Evolutionary conservation across 2,797 vertebrate species (phyloP), one percentile per base, ranked within the genome.

Genomic region (Cetoscarus ocellatus): DNA sequence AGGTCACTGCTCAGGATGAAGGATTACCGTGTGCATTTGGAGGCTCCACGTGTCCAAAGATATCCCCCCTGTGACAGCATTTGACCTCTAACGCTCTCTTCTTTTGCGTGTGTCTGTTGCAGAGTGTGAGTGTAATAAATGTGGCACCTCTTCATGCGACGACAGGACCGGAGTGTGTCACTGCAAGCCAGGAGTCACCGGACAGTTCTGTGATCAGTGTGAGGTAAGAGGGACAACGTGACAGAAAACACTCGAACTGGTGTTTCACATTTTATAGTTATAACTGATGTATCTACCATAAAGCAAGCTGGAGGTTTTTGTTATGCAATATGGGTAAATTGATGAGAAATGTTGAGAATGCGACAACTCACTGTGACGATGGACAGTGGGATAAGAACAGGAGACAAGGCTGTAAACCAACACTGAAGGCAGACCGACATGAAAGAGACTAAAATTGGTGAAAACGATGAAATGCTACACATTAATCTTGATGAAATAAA

Each of bases 121-220:
- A 96, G 95, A 91, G 56, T 96, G 95, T 17, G 57, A 80, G 70
- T 96, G 95, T 75, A 86, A 91, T 69, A 85, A 90, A 83, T 96
- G 95, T 68, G 95, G 95, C 49, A 95, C 95, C 7, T 90, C 92
- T 3, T 94, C 93, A 8, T 96, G 95, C 66, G 94, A 95, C 67
- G 94, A 95, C 84, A 84, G 89, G 77, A 94, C 93, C 1, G 95
- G 95, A 54, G 92, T 94, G 71, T 96, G 95, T 83, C 95, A 94
- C 87, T 96, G 95, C 80, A 96, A 94, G 70, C 94, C 94, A 0
- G 95, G 95, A 1, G 94, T 96, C 52, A 93, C 90, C 0, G 95
- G 95, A 34, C 81, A 42, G 11, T 84, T 90, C 15, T 96, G 95
- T 75, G 95, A 96, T 84, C 93, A 87, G 40, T 96, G 95, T 86